Conservation (phyloP, 2,888 invertebrate species). For the Nesidiocoris tenuis region DNA sequence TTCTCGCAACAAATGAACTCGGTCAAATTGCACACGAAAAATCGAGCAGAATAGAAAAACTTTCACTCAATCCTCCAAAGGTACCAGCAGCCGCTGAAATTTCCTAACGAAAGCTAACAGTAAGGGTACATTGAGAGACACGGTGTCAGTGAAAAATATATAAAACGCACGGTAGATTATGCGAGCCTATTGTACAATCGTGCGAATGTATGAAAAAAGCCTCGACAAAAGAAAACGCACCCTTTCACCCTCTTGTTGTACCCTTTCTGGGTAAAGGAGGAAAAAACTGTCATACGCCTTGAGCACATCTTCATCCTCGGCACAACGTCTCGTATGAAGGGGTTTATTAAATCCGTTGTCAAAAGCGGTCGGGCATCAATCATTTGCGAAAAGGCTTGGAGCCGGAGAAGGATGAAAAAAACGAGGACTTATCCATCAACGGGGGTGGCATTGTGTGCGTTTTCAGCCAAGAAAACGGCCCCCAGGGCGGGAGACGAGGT, state of each 20-base stretch:
- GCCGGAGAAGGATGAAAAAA: slow-evolving; percentile 14
- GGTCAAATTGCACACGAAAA: too few species aligned
- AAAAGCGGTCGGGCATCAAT: slow-evolving; percentile 50
- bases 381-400: slow-evolving; percentile 39
- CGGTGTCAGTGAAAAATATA: too few species aligned
- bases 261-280: not conserved
- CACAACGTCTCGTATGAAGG: slow-evolving; percentile 7
- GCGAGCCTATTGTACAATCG: not conserved
- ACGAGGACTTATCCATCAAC: slow-evolving; percentile 49
- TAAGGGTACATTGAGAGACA: too few species aligned
- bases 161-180: too few species aligned
- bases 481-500: not conserved
- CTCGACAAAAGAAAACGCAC: slow-evolving; percentile 34
- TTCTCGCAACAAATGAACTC: too few species aligned
- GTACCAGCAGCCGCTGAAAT: too few species aligned
- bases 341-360: slow-evolving; percentile 50
- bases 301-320: slow-evolving; percentile 12
- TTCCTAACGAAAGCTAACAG: too few species aligned
- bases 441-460: slow-evolving; percentile 41
- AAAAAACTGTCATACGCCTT: slow-evolving; percentile 40
- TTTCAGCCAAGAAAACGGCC: slow-evolving; percentile 12
- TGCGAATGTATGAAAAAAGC: slow-evolving; percentile 1
- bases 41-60: too few species aligned
- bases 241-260: slow-evolving; percentile 6
- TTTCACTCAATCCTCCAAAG: too few species aligned